Evolutionary conservation across 1,140 invertebrate species (phyloP).

Genomic region (Drosophila aff.): DNA sequence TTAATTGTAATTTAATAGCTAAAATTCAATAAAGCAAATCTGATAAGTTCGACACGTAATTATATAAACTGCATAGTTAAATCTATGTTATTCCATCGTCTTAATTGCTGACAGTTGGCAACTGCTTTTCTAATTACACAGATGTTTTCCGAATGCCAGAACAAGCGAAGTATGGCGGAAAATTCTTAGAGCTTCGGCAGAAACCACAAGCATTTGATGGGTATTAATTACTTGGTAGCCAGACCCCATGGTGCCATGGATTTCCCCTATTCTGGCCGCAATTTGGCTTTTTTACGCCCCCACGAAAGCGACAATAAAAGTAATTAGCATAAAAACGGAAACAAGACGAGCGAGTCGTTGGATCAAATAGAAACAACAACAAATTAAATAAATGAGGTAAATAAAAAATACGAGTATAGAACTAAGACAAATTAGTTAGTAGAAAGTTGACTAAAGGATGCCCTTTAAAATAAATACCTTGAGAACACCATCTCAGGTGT

Average conservation of each 20-base stretch:
- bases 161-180: slow-evolving; percentile 10
- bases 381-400: slow-evolving; percentile 32
- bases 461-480: neutral
- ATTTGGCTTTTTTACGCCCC: neutral
- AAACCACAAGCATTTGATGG: slow-evolving; percentile 37
- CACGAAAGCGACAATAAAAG: slow-evolving; percentile 42
- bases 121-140: slow-evolving; percentile 41
- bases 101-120: neutral
- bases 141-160: slow-evolving; percentile 43
- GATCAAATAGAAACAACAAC: slow-evolving; percentile 53
- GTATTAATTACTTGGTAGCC: slow-evolving; percentile 63
- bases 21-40: slow-evolving; percentile 15
- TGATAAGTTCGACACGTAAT: slow-evolving; percentile 2
- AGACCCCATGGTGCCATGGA: slow-evolving; percentile 21
- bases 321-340: slow-evolving; percentile 63
- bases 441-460: neutral
- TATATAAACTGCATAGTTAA: neutral
- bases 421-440: neutral
- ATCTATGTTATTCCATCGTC: neutral
- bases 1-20: neutral
- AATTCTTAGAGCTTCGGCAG: slow-evolving; percentile 15
- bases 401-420: slow-evolving; percentile 25
- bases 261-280: neutral
- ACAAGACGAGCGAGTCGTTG: slow-evolving; percentile 51
- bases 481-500: too few species aligned